Percentiles rank a stretch among this genome's conserved stretches.
phyloP scores from a whole-genome alignment of 2,888 invertebrate genomes.

The Mycalesis mineus region DNA sequence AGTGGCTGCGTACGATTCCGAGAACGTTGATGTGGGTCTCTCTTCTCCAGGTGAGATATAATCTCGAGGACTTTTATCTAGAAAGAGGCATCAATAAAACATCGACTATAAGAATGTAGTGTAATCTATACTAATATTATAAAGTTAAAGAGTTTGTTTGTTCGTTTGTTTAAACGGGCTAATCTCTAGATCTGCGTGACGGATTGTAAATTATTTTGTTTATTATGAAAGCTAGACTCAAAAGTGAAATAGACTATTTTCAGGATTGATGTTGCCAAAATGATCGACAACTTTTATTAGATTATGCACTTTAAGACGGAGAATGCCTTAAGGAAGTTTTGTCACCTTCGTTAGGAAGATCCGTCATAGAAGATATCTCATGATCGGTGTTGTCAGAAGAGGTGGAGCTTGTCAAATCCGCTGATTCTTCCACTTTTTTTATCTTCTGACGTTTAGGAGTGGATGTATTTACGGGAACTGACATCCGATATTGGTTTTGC shows the following conservation, averaged over 20 bases:
- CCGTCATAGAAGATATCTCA: conserved; percentile 58
- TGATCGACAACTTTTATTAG: too few species aligned
- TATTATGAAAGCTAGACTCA: too few species aligned
- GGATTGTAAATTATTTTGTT: too few species aligned
- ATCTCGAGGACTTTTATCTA: conserved; percentile 32
- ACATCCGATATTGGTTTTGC: neutral
- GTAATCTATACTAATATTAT: too few species aligned
- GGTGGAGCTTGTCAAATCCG: conserved; percentile 7
- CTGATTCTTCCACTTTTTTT: conserved; percentile 22
- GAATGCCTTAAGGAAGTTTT: neutral
- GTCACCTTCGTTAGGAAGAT: conserved; percentile 43
- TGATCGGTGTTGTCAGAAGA: conserved; percentile 52
- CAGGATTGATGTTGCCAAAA: too few species aligned
- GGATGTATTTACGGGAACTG: conserved; percentile 6
- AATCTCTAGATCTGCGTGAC: too few species aligned
- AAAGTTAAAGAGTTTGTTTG: too few species aligned
- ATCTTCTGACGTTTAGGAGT: conserved; percentile 3
- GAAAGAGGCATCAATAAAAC: neutral
- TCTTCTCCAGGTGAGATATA: conserved; percentile 52
- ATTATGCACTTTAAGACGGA: too few species aligned
- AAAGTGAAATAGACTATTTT: too few species aligned
- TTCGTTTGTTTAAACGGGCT: too few species aligned
- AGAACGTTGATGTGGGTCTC: conserved; percentile 29
- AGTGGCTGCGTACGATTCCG: conserved; percentile 32
- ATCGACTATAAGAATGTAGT: too few species aligned